These are phyloP conservation scores for Phyllotis vaccarum DNA, from an alignment of 2,797 vertebrate species.

Conservation along the genomic window DNA sequence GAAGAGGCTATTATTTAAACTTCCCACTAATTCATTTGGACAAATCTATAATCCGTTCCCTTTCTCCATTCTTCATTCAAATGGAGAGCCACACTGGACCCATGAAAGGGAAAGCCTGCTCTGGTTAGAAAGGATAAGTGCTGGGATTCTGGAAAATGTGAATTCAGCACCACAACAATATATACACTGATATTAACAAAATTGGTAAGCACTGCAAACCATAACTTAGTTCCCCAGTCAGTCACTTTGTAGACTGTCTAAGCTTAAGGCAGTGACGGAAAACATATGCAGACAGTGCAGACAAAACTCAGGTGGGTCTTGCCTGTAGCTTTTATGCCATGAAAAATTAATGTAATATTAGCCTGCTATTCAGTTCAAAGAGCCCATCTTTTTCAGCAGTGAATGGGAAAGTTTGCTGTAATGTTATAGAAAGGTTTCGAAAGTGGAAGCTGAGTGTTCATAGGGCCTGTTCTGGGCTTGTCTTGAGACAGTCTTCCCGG, in stretches of 20 bases:
- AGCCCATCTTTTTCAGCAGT: not conserved
- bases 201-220: not conserved
- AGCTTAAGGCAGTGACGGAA: not conserved
- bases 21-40: constrained; percentile 14
- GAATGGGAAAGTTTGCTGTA: not conserved
- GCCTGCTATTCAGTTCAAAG: not conserved
- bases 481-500: not conserved
- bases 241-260: not conserved
- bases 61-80: too few relatives aligned
- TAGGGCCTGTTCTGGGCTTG: not conserved
- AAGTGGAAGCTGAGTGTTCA: not conserved
- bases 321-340: not conserved
- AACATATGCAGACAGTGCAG: not conserved
- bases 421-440: not conserved
- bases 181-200: not conserved
- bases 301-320: not conserved
- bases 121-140: not conserved
- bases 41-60: not conserved
- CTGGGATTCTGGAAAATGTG: not conserved
- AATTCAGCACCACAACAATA: not conserved
- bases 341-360: not conserved
- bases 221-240: not conserved
- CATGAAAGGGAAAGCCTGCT: not conserved
- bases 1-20: not conserved
- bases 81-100: not conserved